Percentiles rank a stretch among this genome's conserved stretches.
Evolutionary conservation across 1,140 invertebrate species (phyloP).

Genomic region (Drosophila nigromelanica): DNA sequence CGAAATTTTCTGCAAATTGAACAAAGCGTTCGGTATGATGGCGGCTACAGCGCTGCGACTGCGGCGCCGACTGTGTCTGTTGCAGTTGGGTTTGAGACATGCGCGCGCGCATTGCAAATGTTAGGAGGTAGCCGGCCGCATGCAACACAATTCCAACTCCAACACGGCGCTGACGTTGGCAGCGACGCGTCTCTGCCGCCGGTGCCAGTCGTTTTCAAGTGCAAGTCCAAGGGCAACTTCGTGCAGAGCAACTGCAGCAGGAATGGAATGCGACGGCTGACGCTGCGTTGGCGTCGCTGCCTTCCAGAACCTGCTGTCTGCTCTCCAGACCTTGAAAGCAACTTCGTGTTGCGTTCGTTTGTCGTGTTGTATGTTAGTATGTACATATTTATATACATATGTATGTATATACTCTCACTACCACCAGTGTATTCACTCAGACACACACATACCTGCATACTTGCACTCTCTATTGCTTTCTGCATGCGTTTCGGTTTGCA

Average conservation of each 20-base stretch:
- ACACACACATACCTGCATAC: constrained; percentile 36
- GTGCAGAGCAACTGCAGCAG: constrained; percentile 62
- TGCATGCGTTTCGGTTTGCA: constrained; percentile 49
- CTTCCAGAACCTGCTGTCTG: constrained; percentile 53
- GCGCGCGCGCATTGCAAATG: constrained; percentile 44
- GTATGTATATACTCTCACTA: constrained; percentile 50
- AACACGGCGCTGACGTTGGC: constrained; percentile 19
- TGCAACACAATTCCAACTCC: constrained; percentile 45
- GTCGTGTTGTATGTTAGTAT: constrained; percentile 14
- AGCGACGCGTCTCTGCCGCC: constrained; percentile 16
- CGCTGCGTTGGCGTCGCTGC: constrained; percentile 37
- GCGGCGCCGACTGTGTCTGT: neutral
- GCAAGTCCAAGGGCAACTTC: constrained; percentile 82
- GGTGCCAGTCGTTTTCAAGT: constrained; percentile 68
- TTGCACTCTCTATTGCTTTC: constrained; percentile 57
- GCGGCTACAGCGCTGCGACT: constrained; percentile 1
- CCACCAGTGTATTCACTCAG: constrained; percentile 13
- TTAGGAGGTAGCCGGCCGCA: constrained; percentile 25
- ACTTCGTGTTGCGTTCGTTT: constrained; percentile 44
- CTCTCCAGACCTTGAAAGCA: constrained; percentile 77
- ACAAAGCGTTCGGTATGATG: constrained; percentile 30
- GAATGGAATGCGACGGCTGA: constrained; percentile 45
- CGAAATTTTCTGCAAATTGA: constrained; percentile 75
- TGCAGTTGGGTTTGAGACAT: constrained; percentile 40
- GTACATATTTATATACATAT: constrained; percentile 23